Evolutionary conservation across 2,113 vertebrate species (phyloP).

Genomic region (Pionites leucogaster): DNA sequence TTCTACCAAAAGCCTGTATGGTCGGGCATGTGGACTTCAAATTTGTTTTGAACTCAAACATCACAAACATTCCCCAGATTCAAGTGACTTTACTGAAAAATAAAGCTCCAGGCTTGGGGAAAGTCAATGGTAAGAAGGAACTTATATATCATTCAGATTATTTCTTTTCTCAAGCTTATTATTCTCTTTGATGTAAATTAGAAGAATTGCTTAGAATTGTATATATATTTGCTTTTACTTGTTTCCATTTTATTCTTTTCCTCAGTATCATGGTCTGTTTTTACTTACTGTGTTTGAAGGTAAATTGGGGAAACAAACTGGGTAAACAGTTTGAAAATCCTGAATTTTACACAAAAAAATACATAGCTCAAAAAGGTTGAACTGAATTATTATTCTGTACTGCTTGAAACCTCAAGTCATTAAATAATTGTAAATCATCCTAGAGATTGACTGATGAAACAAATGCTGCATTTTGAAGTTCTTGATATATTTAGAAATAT

Average conservation of each 20-base stretch:
- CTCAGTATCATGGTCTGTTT: neutral
- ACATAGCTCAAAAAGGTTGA: neutral
- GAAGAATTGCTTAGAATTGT: neutral
- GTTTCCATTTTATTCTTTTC: neutral
- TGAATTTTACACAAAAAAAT: neutral
- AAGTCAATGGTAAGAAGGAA: slow-evolving; percentile 90
- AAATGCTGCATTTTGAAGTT: neutral
- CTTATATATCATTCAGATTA: neutral
- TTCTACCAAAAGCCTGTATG: slow-evolving; percentile 98
- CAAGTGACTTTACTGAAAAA: slow-evolving; percentile 98
- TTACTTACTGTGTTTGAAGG: neutral
- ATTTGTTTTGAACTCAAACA: slow-evolving; percentile 96
- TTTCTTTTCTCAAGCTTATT: neutral
- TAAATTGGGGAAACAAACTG: neutral
- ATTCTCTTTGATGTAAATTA: neutral
- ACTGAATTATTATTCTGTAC: neutral
- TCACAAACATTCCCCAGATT: slow-evolving; percentile 97
- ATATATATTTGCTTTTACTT: neutral
- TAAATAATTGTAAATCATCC: neutral
- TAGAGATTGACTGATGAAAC: neutral
- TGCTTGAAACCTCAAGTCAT: neutral
- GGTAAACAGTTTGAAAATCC: neutral
- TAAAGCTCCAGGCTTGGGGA: slow-evolving; percentile 95
- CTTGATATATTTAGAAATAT: neutral
- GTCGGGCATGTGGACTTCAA: slow-evolving; percentile 99